These are phyloP conservation scores for Lampropteryx suffumata DNA, from an alignment of 2,888 invertebrate genomes.

Conservation along the genomic window DNA sequence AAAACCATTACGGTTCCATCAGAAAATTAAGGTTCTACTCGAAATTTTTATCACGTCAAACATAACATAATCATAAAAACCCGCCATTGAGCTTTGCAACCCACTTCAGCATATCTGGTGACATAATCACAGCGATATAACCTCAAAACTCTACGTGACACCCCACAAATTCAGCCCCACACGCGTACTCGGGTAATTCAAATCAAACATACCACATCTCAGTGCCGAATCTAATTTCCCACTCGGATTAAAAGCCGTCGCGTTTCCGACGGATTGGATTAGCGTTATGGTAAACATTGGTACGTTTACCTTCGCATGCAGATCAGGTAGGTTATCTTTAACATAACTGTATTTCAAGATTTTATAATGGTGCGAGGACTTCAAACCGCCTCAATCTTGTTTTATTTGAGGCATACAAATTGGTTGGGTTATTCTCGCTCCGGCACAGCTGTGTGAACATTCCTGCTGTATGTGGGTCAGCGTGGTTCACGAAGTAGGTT, in stretches of 20 bases:
- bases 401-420: slow-evolving; percentile 9
- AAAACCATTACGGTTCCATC: neutral
- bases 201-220: slow-evolving; percentile 63
- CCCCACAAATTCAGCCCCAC: slow-evolving; percentile 18
- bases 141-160: slow-evolving; percentile 33
- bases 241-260: slow-evolving; percentile 61
- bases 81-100: slow-evolving; percentile 6
- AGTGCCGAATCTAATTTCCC: slow-evolving; percentile 69
- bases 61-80: slow-evolving; percentile 15
- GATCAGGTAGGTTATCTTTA: slow-evolving; percentile 10
- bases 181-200: slow-evolving; percentile 44
- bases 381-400: slow-evolving; percentile 1
- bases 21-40: neutral
- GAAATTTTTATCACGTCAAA: slow-evolving; percentile 9
- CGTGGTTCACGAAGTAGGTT: slow-evolving; percentile 6
- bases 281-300: slow-evolving; percentile 35
- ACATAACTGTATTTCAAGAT: slow-evolving; percentile 10
- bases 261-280: slow-evolving; percentile 61
- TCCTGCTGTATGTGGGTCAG: slow-evolving; percentile 8
- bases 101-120: slow-evolving; percentile 27
- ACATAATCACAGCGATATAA: slow-evolving; percentile 26
- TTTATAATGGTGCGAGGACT: slow-evolving; percentile 9
- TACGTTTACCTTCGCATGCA: slow-evolving; percentile 18
- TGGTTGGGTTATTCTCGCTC: slow-evolving; percentile 8
- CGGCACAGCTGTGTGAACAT: slow-evolving; percentile 6